These are phyloP conservation scores for Tipula confusa DNA, from an alignment of 2,888 invertebrate species.

Conservation along the genomic window DNA sequence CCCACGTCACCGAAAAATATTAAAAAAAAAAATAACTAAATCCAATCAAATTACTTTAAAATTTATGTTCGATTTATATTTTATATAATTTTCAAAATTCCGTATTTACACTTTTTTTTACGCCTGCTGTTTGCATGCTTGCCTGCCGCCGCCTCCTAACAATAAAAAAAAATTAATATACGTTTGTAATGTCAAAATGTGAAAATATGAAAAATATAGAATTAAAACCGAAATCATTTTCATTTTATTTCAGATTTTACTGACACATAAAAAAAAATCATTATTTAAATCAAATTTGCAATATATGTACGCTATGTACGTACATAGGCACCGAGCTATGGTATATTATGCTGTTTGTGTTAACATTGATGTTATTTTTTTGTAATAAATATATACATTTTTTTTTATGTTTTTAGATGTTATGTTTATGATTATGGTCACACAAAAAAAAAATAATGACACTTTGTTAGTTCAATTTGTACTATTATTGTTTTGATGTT, in stretches of 20 bases:
- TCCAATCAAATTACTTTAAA: background rate
- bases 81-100: background rate
- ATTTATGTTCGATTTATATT: background rate
- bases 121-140: background rate
- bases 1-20: background rate
- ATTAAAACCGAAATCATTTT: background rate
- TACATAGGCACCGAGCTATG: background rate
- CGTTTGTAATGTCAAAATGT: background rate
- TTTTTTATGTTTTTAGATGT: background rate
- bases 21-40: too few species aligned
- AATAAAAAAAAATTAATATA: background rate
- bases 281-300: conserved; percentile 20
- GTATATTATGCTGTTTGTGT: background rate
- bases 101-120: background rate
- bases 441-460: conserved; percentile 25
- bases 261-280: conserved; percentile 9
- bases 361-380: background rate
- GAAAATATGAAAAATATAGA: background rate
- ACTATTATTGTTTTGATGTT: background rate
- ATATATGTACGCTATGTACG: background rate
- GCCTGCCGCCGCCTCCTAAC: background rate
- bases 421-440: background rate
- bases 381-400: background rate
- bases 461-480: conserved; percentile 25
- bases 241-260: background rate